A percentile compares a stretch with the other conserved stretches of the same genome.
These are phyloP conservation scores for Cataglyphis livida DNA, from an alignment of 2,888 invertebrate genomes.

Conservation along the genomic window DNA sequence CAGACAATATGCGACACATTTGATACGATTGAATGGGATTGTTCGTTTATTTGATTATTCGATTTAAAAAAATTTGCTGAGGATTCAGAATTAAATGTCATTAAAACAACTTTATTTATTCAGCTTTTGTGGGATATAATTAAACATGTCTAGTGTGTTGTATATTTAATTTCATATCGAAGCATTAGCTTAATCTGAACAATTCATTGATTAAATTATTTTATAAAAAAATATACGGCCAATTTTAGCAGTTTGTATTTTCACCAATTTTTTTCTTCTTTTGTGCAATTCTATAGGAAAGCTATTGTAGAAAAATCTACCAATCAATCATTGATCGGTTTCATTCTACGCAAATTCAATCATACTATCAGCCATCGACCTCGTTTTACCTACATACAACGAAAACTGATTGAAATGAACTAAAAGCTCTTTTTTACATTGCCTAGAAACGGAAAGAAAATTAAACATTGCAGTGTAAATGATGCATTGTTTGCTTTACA, in stretches of 20 bases:
- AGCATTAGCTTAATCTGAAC: not conserved
- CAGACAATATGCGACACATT: not conserved
- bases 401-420: constrained; percentile 43
- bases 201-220: not conserved
- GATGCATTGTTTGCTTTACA: not conserved
- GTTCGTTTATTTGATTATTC: not conserved
- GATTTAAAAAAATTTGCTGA: not conserved
- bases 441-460: constrained; percentile 37
- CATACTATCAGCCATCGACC: constrained; percentile 42
- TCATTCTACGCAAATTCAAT: constrained; percentile 45
- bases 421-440: constrained; percentile 38
- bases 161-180: not conserved
- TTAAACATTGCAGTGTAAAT: constrained; percentile 46
- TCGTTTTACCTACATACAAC: constrained; percentile 37
- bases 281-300: constrained; percentile 19
- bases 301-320: constrained; percentile 39
- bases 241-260: not conserved
- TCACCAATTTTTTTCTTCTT: not conserved
- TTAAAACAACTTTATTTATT: not conserved
- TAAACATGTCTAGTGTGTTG: not conserved
- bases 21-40: not conserved
- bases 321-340: constrained; percentile 40
- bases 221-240: not conserved
- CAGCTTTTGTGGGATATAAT: not conserved
- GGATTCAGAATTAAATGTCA: not conserved